Evolutionary conservation across 2,113 vertebrate species (phyloP).

Genomic region (Pycnonotus jocosus): DNA sequence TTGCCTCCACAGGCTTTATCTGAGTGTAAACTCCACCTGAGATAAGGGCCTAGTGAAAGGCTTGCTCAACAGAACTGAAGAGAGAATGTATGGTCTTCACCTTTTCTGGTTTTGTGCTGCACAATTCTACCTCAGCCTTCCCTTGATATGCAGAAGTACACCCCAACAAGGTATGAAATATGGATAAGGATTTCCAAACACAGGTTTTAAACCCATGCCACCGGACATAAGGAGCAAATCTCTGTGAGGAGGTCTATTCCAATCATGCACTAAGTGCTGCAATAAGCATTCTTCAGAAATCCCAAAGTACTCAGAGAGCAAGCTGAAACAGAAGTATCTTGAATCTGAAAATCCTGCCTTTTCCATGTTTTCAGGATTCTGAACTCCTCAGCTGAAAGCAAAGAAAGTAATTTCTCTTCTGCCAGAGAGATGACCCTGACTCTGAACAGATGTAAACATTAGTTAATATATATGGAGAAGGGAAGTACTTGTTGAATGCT

Average conservation of each 20-base stretch:
- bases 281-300: not conserved
- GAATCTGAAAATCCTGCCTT: not conserved
- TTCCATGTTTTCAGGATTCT: not conserved
- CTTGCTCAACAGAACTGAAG: not conserved
- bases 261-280: not conserved
- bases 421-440: not conserved
- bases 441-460: not conserved
- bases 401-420: not conserved
- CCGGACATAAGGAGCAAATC: not conserved
- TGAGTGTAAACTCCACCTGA: not conserved
- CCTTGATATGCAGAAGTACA: not conserved
- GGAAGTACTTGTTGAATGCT: not conserved
- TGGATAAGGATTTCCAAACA: not conserved
- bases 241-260: not conserved
- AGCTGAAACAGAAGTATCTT: not conserved
- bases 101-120: not conserved
- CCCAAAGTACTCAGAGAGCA: not conserved
- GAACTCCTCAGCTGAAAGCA: not conserved
- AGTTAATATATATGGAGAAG: not conserved
- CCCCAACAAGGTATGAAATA: not conserved
- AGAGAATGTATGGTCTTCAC: not conserved
- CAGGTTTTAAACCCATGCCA: not conserved
- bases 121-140: not conserved
- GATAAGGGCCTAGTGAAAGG: conserved; percentile 11
- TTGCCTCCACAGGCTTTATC: not conserved